These are phyloP conservation scores for Chamaedrilus cognettii DNA, from an alignment of 2,888 invertebrate species.

Conservation along the genomic window DNA sequence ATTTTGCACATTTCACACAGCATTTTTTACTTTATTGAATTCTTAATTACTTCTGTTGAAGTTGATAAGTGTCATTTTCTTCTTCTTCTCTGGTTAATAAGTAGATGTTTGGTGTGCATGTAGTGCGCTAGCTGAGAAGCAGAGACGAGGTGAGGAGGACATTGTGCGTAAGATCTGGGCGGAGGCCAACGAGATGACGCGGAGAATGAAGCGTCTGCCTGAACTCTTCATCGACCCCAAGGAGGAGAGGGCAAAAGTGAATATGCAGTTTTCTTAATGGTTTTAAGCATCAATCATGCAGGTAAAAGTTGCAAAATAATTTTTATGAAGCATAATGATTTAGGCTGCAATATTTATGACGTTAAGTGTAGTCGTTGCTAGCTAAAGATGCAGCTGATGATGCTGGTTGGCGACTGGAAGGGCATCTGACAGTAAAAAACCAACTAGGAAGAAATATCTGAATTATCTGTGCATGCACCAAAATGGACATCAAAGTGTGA, in stretches of 20 bases:
- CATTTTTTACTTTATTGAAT: neutral
- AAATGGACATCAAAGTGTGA: too few relatives aligned
- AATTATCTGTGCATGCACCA: too few relatives aligned
- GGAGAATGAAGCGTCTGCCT: constrained; percentile 49
- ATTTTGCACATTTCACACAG: too few relatives aligned
- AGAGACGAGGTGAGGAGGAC: constrained; percentile 39
- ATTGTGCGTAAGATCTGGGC: constrained; percentile 51
- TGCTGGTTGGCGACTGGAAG: too few relatives aligned
- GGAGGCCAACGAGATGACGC: constrained; percentile 51
- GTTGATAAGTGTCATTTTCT: neutral
- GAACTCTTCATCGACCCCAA: constrained; percentile 46
- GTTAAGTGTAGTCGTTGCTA: too few relatives aligned
- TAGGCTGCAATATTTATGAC: too few relatives aligned
- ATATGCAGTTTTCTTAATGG: neutral
- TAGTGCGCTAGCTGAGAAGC: constrained; percentile 23
- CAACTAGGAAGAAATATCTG: too few relatives aligned
- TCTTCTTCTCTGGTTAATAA: neutral
- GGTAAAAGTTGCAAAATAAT: too few relatives aligned
- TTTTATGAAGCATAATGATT: too few relatives aligned
- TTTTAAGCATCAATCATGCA: too few relatives aligned
- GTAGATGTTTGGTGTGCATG: neutral
- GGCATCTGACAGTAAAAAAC: too few relatives aligned
- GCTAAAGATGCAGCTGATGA: too few relatives aligned
- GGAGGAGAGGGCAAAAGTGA: constrained; percentile 48
- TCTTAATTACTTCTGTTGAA: neutral